Evolutionary conservation across 2,113 vertebrate species (phyloP), one percentile per base, ranked within the genome.

Genomic region (Strix aluco): DNA sequence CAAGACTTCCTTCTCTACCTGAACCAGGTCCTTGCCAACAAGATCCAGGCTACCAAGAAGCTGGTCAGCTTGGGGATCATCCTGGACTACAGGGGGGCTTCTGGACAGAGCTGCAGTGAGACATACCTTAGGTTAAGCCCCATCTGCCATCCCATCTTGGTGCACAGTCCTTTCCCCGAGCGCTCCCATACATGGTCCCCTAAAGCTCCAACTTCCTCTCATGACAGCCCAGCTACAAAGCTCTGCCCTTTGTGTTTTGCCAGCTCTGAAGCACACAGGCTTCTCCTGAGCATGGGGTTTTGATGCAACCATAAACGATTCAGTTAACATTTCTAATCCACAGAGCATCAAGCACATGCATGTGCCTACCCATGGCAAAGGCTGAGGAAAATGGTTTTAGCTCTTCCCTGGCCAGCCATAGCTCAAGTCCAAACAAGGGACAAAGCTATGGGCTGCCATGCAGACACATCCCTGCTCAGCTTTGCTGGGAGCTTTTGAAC

Each of bases 1-100:
- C 96, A 98, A 81, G 71, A 99, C 91, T 92, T 98, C 97, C 92
- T 98, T 95, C 95, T 99, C 98, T 3, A 98, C 92, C 38, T 97
- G 94, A 36, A 90, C 81, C 92, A 99, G 94, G 89, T 99, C 98
- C 51, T 85, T 83, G 59, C 98, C 98, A 94, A 99, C 94, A 62
- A 94, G 91, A 89, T 98, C 97, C 94, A 99, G 94, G 88, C 98
- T 97, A 51, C 97, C 57, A 32, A 98, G 96, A 71, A 99, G 78
- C 44, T 97, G 97, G 30, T 85, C 49, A 23, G 94, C 95, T 95
- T 98, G 98, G 30, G 98, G 98, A 83, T 99, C 98, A 69, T 97
- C 94, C 86, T 96, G 97, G 91, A 18, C 84, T 40, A 61, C 52
- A 27, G 95, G 69, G 19, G 84, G 32, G 58, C 4, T 91, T 66